Conservation (phyloP, 2,888 invertebrate species). For the Hirtodrosophila duncani region DNA sequence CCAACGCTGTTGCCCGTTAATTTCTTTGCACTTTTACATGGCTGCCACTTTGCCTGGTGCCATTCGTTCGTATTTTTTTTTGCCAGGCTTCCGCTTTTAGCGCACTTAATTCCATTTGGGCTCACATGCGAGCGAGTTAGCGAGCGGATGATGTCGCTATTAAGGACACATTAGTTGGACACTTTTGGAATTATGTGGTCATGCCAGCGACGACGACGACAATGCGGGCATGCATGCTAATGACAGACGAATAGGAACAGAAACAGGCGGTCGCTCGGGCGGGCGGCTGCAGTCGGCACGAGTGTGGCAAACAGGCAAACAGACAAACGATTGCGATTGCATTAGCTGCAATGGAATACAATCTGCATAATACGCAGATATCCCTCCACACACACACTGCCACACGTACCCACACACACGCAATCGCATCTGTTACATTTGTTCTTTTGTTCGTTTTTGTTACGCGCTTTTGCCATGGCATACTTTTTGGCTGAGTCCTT, state of each 20-base stretch:
- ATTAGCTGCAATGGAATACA: no score
- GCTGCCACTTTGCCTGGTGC: slow-evolving; percentile 33
- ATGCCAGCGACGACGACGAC: slow-evolving; percentile 23
- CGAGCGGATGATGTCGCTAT: slow-evolving; percentile 64
- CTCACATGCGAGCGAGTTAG: slow-evolving; percentile 29
- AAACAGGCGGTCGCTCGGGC: no score
- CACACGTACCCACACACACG: no score
- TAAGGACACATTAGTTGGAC: slow-evolving; percentile 68
- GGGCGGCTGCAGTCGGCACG: no score
- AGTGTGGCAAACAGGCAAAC: no score
- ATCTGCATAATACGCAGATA: no score
- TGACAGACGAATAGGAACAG: slow-evolving; percentile 34
- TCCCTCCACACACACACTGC: no score
- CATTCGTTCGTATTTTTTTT: slow-evolving; percentile 34
- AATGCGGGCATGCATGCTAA: slow-evolving; percentile 60
- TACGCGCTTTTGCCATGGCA: no score
- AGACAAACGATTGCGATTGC: no score
- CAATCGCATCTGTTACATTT: no score
- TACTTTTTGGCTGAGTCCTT: no score
- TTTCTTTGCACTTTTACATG: slow-evolving; percentile 45
- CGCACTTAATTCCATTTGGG: slow-evolving; percentile 63
- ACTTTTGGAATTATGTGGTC: slow-evolving; percentile 59
- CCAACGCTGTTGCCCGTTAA: slow-evolving; percentile 37
- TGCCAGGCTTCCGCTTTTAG: slow-evolving; percentile 58
- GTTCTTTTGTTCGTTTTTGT: no score